Percentiles rank a stretch among this genome's conserved stretches.
These are phyloP conservation scores for Microcaecilia unicolor DNA, from an alignment of 2,797 vertebrate species.

Conservation along the genomic window DNA sequence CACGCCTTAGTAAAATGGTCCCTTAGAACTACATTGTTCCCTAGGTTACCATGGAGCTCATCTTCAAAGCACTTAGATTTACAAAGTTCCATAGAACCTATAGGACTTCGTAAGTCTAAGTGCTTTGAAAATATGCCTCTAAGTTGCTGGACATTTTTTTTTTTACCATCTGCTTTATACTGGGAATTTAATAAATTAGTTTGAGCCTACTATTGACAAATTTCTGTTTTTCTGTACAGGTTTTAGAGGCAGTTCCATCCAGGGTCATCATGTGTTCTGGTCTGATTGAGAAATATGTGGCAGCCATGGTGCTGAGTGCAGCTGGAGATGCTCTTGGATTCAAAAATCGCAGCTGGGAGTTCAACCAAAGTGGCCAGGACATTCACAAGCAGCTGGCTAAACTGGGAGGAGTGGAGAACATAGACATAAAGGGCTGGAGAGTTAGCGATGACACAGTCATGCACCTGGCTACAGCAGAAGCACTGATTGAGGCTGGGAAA, in stretches of 20 bases:
- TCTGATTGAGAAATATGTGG: slow-evolving; percentile 47
- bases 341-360: slow-evolving; percentile 53
- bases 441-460: slow-evolving; percentile 70
- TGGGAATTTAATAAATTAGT: too few species aligned
- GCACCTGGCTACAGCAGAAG: slow-evolving; percentile 68
- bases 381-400: slow-evolving; percentile 55
- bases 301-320: slow-evolving; percentile 60
- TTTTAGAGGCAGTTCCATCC: background rate
- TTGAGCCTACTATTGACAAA: too few species aligned
- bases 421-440: slow-evolving; percentile 42
- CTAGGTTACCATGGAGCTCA: too few species aligned
- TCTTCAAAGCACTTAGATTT: too few species aligned
- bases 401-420: slow-evolving; percentile 48
- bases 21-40: too few species aligned
- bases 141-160: too few species aligned
- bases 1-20: too few species aligned
- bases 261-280: slow-evolving; percentile 8
- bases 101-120: too few species aligned
- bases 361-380: slow-evolving; percentile 26
- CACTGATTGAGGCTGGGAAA: slow-evolving; percentile 40
- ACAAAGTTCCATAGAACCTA: too few species aligned
- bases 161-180: too few species aligned
- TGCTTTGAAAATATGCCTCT: too few species aligned
- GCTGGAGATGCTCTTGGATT: slow-evolving; percentile 57
- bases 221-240: slow-evolving; percentile 1